Evolutionary conservation across 2,113 vertebrate species (phyloP).

Genomic region (Ascaphus truei): DNA sequence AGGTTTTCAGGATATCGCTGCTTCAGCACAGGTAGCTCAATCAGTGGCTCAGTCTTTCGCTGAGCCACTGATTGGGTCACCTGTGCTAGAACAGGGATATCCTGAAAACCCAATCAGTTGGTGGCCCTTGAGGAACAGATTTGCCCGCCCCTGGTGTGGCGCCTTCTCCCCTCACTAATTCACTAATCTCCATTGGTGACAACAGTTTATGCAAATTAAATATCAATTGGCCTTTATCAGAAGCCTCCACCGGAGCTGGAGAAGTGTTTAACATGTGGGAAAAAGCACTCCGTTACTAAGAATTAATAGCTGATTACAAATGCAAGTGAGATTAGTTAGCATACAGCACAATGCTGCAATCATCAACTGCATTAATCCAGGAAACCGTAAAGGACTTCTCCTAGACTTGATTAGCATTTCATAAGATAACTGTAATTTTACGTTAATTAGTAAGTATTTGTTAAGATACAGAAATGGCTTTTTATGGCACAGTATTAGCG

Average conservation of each 20-base stretch:
- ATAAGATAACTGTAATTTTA: conserved; percentile 4
- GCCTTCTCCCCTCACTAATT: neutral
- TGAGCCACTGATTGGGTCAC: too few species aligned
- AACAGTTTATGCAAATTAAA: neutral
- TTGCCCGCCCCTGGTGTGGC: too few species aligned
- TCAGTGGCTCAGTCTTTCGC: too few species aligned
- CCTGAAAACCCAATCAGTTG: too few species aligned
- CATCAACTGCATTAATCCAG: conserved; percentile 1
- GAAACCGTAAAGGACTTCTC: conserved; percentile 6
- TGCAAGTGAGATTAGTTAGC: neutral
- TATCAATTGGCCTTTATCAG: conserved; percentile 13
- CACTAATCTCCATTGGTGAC: neutral
- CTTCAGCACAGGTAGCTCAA: too few species aligned
- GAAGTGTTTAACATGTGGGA: neutral
- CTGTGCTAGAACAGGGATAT: too few species aligned
- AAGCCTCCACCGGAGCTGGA: neutral
- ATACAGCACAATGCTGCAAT: conserved; percentile 21
- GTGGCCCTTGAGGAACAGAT: too few species aligned
- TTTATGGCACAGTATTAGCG: neutral
- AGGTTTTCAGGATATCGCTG: too few species aligned
- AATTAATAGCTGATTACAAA: conserved; percentile 6
- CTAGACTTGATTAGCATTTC: conserved; percentile 18
- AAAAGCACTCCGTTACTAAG: neutral
- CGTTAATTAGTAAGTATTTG: conserved; percentile 20
- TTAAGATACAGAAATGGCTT: neutral